Conservation (phyloP, 2,113 vertebrate species). For the Campylorhamphus procurvoides region DNA sequence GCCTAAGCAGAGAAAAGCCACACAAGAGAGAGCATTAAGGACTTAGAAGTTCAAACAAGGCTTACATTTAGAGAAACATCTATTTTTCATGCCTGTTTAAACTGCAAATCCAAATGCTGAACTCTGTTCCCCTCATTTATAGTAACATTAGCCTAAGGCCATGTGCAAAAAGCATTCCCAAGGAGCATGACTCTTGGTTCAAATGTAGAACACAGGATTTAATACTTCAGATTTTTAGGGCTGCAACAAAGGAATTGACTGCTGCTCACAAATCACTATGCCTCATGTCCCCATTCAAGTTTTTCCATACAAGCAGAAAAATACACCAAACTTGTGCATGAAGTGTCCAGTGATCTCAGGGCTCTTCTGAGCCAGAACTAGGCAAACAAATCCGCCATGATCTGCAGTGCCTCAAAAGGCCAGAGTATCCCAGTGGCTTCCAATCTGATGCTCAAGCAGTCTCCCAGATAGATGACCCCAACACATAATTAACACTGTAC, state of each 20-base stretch:
- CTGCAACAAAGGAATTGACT: background rate
- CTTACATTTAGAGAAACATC: background rate
- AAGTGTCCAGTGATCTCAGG: background rate
- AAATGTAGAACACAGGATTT: background rate
- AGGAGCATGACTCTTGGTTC: background rate
- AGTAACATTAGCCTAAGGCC: background rate
- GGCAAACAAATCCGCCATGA: background rate
- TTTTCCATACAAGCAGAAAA: background rate
- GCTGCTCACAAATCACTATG: background rate
- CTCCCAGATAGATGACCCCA: background rate
- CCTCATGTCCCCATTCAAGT: background rate
- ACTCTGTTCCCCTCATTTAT: background rate
- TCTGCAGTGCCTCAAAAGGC: background rate
- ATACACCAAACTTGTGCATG: background rate
- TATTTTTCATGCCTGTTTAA: background rate
- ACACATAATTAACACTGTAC: slow-evolving; percentile 66
- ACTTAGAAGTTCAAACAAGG: background rate
- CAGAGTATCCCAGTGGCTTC: background rate
- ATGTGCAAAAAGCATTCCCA: background rate
- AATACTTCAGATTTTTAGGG: background rate
- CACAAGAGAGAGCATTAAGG: background rate
- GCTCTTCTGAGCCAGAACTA: background rate
- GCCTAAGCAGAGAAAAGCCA: background rate
- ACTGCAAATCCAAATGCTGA: background rate
- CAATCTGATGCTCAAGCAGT: background rate